Base-by-base conservation (phyloP, 1,140 invertebrate species). In the Nixonia krombeini region DNA sequence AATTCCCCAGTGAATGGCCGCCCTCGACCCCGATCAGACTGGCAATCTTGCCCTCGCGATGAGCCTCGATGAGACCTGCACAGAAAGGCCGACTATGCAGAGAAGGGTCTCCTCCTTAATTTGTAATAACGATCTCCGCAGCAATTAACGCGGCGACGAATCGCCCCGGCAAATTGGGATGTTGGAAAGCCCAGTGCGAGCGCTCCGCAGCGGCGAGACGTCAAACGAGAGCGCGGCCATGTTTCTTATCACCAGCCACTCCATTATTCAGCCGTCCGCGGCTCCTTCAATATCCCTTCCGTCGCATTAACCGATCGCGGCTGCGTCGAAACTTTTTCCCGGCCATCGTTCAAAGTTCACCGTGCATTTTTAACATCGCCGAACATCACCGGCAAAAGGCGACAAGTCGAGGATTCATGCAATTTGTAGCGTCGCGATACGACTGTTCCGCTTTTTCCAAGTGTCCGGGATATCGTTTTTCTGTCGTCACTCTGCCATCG, bases 1-100 rank as follows among this genome's bases (percentile, higher is more conserved):
- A 94, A 74, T 93, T 94, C 63, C 93, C 93, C 18, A 96, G 90
- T 4, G 93, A 91, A 83, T 96, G 93, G 51, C 94, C 92, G 58
- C 90, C 90, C 77, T 90, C 89, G 17, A 91, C 81, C 5, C 89
- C 89, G 57, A 91, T 88, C 70, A 91, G 73, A 78, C 89, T 90
- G 8, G 87, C 89, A 55, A 91, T 89, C 75, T 87, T 89, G 2
- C 86, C 86, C 8, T 85, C 80, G 26, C 85, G 77, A 70, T 89
- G 89, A 8, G 88, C 88, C 47, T 88, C 84, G 37, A 86, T 76
- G 40, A 86, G 81, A 78, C 83, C 84, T 86, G 44, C 9, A 69
- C 72, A 42, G 29, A 52, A 51, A 41, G n/a, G n/a, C n/a, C n/a
- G n/a, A n/a, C n/a, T 29, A 0, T 1, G 1, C 6, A 45, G 7